These are phyloP conservation scores for Hyposmocoma kahamanoa DNA, from an alignment of 1,140 invertebrate genomes.

Conservation along the genomic window DNA sequence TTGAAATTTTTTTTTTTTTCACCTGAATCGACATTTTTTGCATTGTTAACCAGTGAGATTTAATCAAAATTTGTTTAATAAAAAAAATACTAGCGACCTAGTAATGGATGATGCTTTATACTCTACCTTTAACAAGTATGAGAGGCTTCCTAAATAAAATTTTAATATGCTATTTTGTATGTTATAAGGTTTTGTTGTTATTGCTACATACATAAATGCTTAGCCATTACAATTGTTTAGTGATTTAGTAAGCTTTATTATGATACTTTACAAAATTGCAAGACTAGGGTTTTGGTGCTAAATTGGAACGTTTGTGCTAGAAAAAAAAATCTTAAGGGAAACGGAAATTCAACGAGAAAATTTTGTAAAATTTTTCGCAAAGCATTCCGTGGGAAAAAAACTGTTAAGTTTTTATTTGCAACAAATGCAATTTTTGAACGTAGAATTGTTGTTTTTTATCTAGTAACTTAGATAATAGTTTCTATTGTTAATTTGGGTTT, in stretches of 20 bases:
- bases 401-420: constrained; percentile 72
- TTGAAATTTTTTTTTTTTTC: no score
- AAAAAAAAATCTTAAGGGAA: constrained; percentile 28
- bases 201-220: constrained; percentile 68
- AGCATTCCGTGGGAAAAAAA: constrained; percentile 57
- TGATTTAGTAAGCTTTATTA: constrained; percentile 66
- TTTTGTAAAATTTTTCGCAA: constrained; percentile 53
- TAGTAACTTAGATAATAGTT: constrained; percentile 65
- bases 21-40: no score
- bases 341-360: constrained; percentile 28
- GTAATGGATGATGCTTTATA: constrained; percentile 41
- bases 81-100: constrained; percentile 27
- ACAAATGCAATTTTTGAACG: constrained; percentile 41
- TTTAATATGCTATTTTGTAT: constrained; percentile 59
- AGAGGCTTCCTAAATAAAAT: constrained; percentile 67
- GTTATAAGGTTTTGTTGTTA: constrained; percentile 70
- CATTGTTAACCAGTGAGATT: no score
- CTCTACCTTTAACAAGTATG: constrained; percentile 43
- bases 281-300: constrained; percentile 72
- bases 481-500: constrained; percentile 72
- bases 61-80: no score
- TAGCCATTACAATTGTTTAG: constrained; percentile 65
- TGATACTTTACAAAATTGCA: constrained; percentile 66
- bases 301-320: constrained; percentile 62
- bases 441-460: constrained; percentile 69